Percentiles rank a stretch among this genome's conserved stretches.
Conservation (phyloP, 1,140 invertebrate species). For the Bombus affinis region DNA sequence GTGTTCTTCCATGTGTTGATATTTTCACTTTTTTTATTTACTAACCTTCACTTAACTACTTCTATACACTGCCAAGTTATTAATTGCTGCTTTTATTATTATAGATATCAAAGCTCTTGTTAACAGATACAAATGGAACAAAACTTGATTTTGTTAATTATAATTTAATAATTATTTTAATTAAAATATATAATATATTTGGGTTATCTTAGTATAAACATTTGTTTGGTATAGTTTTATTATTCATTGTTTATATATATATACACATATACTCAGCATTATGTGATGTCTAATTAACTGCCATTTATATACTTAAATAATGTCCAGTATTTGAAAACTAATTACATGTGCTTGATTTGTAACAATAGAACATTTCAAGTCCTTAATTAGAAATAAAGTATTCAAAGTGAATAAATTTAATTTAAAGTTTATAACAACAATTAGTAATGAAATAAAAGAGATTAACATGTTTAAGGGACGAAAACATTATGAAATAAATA, state of each 20-base stretch:
- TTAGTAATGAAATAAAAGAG: too few relatives aligned
- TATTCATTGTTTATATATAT: constrained; percentile 17
- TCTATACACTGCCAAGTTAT: constrained; percentile 77
- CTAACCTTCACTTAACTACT: constrained; percentile 58
- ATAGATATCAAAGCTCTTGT: constrained; percentile 35
- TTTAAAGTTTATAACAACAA: background rate
- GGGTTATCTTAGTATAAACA: background rate
- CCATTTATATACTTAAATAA: constrained; percentile 54
- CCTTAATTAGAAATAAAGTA: constrained; percentile 19
- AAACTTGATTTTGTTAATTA: constrained; percentile 33
- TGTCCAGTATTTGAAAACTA: constrained; percentile 17
- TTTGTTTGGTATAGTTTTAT: constrained; percentile 28
- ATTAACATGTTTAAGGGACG: too few relatives aligned
- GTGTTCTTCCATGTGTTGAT: constrained; percentile 59
- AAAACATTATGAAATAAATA: background rate
- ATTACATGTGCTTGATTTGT: constrained; percentile 27
- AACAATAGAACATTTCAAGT: constrained; percentile 27
- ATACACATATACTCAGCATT: background rate
- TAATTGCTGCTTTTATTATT: constrained; percentile 67
- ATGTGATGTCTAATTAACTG: constrained; percentile 60
- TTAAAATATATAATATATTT: constrained; percentile 20
- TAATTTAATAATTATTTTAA: constrained; percentile 45
- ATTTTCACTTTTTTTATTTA: constrained; percentile 50
- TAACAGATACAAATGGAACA: constrained; percentile 27
- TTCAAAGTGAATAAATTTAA: constrained; percentile 6